These are phyloP conservation scores for Helicorthomorpha holstii DNA, from an alignment of 1,140 invertebrate species.

Conservation along the genomic window DNA sequence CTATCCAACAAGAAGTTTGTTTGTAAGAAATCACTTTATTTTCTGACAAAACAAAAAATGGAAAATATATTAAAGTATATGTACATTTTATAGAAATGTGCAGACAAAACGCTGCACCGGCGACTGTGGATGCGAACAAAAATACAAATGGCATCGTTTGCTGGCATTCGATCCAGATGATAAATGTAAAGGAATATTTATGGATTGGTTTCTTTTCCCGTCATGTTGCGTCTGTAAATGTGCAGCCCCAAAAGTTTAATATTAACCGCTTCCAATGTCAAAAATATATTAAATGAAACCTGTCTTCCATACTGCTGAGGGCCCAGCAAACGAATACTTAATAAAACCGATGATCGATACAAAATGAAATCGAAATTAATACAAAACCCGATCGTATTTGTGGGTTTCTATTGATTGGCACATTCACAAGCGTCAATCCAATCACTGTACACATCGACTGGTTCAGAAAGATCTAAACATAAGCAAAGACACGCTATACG, in stretches of 20 bases:
- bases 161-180: conserved; percentile 82
- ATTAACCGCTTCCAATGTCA: too few relatives aligned
- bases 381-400: too few relatives aligned
- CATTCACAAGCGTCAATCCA: conserved; percentile 98
- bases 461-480: conserved; percentile 58
- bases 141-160: conserved; percentile 72
- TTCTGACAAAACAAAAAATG: too few relatives aligned
- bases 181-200: conserved; percentile 84
- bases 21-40: too few relatives aligned
- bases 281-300: too few relatives aligned
- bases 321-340: too few relatives aligned
- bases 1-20: conserved; percentile 87
- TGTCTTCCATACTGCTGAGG: too few relatives aligned
- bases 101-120: conserved; percentile 56
- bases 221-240: conserved; percentile 83
- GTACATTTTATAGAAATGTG: conserved; percentile 43
- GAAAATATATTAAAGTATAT: too few relatives aligned
- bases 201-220: conserved; percentile 89
- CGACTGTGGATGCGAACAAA: conserved; percentile 77
- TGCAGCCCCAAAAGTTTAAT: conserved; percentile 7
- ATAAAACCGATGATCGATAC: too few relatives aligned
- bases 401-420: conserved; percentile 50
- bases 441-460: conserved; percentile 97
- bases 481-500: background rate
- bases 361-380: too few relatives aligned